Percentiles rank a stretch among this genome's conserved stretches.
Evolutionary conservation across 2,888 invertebrate species (phyloP).

Genomic region (Drosophila melanosoma): DNA sequence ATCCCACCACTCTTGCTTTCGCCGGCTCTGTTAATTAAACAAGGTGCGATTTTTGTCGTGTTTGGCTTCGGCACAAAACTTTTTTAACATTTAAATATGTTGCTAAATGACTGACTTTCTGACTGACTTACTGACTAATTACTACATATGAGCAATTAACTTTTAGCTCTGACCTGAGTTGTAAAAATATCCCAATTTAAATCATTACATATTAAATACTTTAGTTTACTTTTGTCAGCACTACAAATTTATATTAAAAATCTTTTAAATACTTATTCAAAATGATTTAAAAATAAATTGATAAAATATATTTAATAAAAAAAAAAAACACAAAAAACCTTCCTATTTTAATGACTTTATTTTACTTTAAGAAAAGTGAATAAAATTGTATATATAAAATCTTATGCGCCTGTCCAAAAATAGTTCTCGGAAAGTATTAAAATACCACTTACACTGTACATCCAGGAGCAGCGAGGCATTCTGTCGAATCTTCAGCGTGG

Average conservation of each 20-base stretch:
- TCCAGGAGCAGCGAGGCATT: slow-evolving; percentile 85
- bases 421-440: not conserved
- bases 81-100: slow-evolving; percentile 43
- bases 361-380: not conserved
- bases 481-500: slow-evolving; percentile 85
- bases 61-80: slow-evolving; percentile 66
- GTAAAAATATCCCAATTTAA: slow-evolving; percentile 2
- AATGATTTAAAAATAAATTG: not conserved
- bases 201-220: not conserved
- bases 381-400: not conserved
- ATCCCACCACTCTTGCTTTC: slow-evolving; percentile 14
- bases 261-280: not conserved
- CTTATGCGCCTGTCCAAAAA: not conserved
- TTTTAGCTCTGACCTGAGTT: slow-evolving; percentile 7
- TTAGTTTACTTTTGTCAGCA: not conserved
- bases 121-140: slow-evolving; percentile 19
- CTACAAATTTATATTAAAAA: not conserved
- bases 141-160: slow-evolving; percentile 10
- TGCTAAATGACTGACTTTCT: slow-evolving; percentile 32
- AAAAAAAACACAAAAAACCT: not conserved
- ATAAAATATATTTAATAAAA: not conserved
- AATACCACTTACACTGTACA: slow-evolving; percentile 84
- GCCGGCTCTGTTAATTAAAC: slow-evolving; percentile 64
- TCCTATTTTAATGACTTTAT: not conserved
- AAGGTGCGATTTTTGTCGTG: slow-evolving; percentile 59